phyloP scores from a whole-genome alignment of 2,113 vertebrate species.

The Turdus rufiventris region DNA sequence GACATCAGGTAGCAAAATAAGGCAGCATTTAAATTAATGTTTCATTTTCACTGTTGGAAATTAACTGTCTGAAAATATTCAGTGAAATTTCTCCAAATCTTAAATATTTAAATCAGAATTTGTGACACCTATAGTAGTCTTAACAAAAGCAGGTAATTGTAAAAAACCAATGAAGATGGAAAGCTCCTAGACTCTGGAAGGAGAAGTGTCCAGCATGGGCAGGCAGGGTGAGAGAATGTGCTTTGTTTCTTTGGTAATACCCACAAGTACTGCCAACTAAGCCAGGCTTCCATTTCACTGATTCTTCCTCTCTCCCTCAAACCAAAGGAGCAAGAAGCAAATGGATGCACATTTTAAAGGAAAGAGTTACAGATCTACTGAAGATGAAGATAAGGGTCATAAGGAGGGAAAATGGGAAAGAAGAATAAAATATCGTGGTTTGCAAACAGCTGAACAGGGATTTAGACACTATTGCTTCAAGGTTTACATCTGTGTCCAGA shows the following conservation, averaged over 20 bases:
- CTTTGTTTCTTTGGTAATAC: background rate
- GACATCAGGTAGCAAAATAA: background rate
- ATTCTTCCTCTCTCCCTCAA: background rate
- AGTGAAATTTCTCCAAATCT: background rate
- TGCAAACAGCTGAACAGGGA: background rate
- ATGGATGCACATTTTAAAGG: background rate
- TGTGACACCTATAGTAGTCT: background rate
- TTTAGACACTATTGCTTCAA: background rate
- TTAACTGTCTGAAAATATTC: background rate
- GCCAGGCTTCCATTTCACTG: background rate
- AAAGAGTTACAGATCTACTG: background rate
- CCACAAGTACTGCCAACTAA: background rate
- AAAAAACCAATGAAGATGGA: background rate
- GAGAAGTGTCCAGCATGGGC: background rate
- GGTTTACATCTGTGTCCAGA: background rate
- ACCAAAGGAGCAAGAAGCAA: background rate
- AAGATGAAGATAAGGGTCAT: background rate
- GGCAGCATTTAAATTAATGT: background rate
- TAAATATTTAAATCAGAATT: background rate
- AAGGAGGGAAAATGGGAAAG: background rate
- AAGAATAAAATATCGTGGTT: background rate
- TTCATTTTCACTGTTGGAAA: background rate
- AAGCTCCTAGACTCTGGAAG: background rate
- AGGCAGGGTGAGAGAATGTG: background rate
- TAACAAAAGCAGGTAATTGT: background rate